phyloP scores from a whole-genome alignment of 2,113 vertebrate genomes.

The Chaetorhynchus papuensis region DNA sequence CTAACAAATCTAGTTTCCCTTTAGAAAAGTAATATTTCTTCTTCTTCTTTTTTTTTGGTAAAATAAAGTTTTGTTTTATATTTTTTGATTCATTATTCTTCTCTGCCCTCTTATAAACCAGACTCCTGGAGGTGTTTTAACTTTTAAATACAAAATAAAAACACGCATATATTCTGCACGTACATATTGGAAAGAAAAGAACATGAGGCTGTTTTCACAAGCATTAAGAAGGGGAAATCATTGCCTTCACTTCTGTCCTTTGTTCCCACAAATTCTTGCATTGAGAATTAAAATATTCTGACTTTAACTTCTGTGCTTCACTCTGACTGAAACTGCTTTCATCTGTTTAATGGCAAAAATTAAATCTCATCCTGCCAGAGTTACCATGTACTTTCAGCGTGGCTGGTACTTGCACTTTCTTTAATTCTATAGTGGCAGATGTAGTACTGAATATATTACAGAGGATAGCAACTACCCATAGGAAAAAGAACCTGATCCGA shows the following conservation, averaged over 20 bases:
- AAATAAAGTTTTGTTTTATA: not conserved
- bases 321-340: not conserved
- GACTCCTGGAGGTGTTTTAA: not conserved
- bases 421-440: not conserved
- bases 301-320: not conserved
- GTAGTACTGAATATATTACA: not conserved
- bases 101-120: not conserved
- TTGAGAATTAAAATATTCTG: not conserved
- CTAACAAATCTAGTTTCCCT: not conserved
- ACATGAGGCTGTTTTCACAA: not conserved
- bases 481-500: not conserved
- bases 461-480: not conserved
- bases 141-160: not conserved
- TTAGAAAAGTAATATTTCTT: not conserved
- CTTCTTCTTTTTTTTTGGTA: not conserved
- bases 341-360: not conserved
- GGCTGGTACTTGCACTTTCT: not conserved
- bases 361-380: not conserved
- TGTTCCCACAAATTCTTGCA: not conserved
- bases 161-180: accelerated
- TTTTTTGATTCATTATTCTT: not conserved
- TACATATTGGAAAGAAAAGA: not conserved
- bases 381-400: not conserved
- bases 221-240: not conserved
- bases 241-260: not conserved